Evolutionary conservation across 2,888 invertebrate genomes (phyloP).

Genomic region (Drosophila demipolita): DNA sequence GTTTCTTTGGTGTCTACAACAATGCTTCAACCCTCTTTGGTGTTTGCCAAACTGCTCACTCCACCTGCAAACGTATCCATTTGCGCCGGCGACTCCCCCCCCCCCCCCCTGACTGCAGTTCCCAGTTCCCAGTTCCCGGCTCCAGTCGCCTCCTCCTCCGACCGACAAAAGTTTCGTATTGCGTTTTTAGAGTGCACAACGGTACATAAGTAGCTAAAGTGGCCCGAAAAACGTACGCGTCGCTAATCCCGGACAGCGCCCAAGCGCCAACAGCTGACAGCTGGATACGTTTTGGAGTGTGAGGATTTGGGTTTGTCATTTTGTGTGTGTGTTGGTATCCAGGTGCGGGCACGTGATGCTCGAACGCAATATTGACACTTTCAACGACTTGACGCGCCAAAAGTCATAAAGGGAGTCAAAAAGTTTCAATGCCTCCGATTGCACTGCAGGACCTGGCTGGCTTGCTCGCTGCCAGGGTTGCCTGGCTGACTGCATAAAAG

Average conservation of each 20-base stretch:
- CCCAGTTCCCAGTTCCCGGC: not conserved
- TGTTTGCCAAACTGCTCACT: not conserved
- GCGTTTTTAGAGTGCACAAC: slow-evolving; percentile 78
- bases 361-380: slow-evolving; percentile 82
- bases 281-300: slow-evolving; percentile 32
- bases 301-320: not conserved
- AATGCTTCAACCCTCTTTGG: slow-evolving; percentile 8
- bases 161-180: slow-evolving; percentile 68
- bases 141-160: not conserved
- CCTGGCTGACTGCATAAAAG: slow-evolving; percentile 66
- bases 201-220: slow-evolving; percentile 68
- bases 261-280: slow-evolving; percentile 57
- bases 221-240: slow-evolving; percentile 57
- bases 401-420: slow-evolving; percentile 78
- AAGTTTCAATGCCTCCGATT: slow-evolving; percentile 55
- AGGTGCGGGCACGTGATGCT: slow-evolving; percentile 78
- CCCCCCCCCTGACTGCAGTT: slow-evolving; percentile 41
- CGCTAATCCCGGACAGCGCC: slow-evolving; percentile 70
- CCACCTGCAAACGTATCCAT: slow-evolving; percentile 18
- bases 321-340: slow-evolving; percentile 13
- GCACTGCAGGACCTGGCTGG: slow-evolving; percentile 35
- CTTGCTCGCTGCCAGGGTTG: not conserved
- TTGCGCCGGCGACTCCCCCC: slow-evolving; percentile 20
- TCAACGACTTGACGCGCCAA: slow-evolving; percentile 79
- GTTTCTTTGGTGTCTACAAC: slow-evolving; percentile 30